phyloP scores from a whole-genome alignment of 2,113 vertebrate genomes.

The Mungos mungo region DNA sequence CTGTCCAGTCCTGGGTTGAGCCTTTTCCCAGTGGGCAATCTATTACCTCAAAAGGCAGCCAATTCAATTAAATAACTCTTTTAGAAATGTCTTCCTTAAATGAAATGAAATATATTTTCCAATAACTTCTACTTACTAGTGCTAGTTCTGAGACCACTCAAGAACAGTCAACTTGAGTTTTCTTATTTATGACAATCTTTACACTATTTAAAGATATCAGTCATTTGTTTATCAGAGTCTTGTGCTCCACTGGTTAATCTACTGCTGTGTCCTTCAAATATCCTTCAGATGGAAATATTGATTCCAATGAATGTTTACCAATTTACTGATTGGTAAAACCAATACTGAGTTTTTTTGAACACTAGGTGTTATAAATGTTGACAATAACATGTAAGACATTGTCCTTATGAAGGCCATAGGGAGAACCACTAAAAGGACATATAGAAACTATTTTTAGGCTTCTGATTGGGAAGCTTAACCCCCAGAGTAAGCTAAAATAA shows the following conservation, averaged over 20 bases:
- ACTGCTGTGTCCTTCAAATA: background rate
- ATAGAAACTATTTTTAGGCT: background rate
- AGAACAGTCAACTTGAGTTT: background rate
- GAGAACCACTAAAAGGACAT: background rate
- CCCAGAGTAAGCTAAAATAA: background rate
- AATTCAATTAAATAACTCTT: background rate
- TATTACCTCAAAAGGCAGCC: background rate
- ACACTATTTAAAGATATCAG: background rate
- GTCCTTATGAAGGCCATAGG: background rate
- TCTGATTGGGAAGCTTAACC: background rate
- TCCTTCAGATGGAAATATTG: background rate
- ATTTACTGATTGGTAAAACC: background rate
- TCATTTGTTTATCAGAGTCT: background rate
- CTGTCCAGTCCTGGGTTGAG: background rate
- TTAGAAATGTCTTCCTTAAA: slow-evolving; percentile 13
- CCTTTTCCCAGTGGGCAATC: background rate
- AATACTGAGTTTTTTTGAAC: background rate
- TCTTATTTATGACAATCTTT: background rate
- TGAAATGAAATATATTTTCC: background rate
- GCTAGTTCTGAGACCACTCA: background rate
- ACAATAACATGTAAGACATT: background rate
- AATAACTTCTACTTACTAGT: background rate
- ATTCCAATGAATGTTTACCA: background rate
- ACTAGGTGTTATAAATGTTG: background rate
- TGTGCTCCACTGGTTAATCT: background rate